Base-by-base conservation (phyloP, 1,140 invertebrate species). In the Drosophila ogumai region DNA sequence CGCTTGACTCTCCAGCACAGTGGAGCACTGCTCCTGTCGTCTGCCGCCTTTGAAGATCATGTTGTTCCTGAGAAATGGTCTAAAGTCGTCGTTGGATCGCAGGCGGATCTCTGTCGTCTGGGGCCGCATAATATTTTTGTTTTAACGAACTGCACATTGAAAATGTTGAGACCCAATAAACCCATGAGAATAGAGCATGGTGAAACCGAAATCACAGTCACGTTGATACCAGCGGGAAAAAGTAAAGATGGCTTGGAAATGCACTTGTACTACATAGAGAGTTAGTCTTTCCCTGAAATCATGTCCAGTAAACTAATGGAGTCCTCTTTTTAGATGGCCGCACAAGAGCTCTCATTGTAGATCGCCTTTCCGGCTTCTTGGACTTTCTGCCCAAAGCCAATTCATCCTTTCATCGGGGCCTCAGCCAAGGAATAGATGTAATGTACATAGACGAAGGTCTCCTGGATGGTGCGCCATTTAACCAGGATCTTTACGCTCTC, bases 381-480 rank as follows among this genome's bases (percentile, higher is more conserved):
- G 67, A 87, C 25, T 87, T 82, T 19, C 44, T 87, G 50, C 72
- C 80, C 10, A 87, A 88, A 36, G 58, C 72, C 13, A 34, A 40
- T 25, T 15, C 17, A 13, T 19, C 15, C 0, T 77, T 87, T 28
- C 80, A 71, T 7, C 12, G 0, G 1, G 60, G 55, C 0, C 57
- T 87, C 1, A 7, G 22, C 1, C 17, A 19, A 4, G 84, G 76
- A 10, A 88, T 87, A 1, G 84, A 87, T 64, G 68, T 88, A 0
- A 32, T 80, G 22, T 87, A 77, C 28, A 13, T 87, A 31, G 76
- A 88, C 36, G 76, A 88, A n/a, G 10, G 10, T 7, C 38, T 52
- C 0, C 19, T 64, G 1, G 38, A 17, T 0, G 36, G 3, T 34
- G 19, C 8, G 17, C 38, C 6, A 6, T 13, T 43, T 17, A 58